A percentile compares a stretch with the other conserved stretches of the same genome.
These are phyloP conservation scores for Ethmia dodecea DNA, from an alignment of 2,888 invertebrate genomes.

Conservation along the genomic window DNA sequence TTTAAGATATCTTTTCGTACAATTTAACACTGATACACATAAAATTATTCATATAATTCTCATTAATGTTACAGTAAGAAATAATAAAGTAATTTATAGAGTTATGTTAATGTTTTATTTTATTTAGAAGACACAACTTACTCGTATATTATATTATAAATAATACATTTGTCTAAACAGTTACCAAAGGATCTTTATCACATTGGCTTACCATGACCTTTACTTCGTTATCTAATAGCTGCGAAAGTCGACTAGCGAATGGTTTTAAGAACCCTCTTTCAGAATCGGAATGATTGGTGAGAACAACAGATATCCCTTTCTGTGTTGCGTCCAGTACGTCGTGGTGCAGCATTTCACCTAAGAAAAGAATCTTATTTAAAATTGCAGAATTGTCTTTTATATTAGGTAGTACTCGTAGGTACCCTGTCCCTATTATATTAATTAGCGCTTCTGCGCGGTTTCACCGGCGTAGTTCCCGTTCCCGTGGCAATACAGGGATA, in stretches of 20 bases:
- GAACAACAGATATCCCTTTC: constrained; percentile 86
- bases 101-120: constrained; percentile 16
- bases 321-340: constrained; percentile 93
- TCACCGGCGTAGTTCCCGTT: no score
- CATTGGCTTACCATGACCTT: constrained; percentile 82
- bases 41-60: constrained; percentile 12
- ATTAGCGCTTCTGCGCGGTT: no score
- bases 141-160: constrained; percentile 7
- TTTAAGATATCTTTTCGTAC: constrained; percentile 27
- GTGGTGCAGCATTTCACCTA: constrained; percentile 95
- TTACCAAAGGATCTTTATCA: constrained; percentile 88
- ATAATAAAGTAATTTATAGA: constrained; percentile 21
- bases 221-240: constrained; percentile 66
- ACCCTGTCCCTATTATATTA: no score
- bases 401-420: no score
- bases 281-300: constrained; percentile 96
- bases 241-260: constrained; percentile 65
- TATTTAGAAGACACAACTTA: not conserved
- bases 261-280: constrained; percentile 90
- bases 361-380: constrained; percentile 1
- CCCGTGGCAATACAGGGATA: no score
- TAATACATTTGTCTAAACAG: constrained; percentile 72
- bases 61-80: constrained; percentile 10
- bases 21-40: no score
- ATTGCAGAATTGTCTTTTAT: no score